Conservation (phyloP, 2,888 invertebrate species). For the Cephus rjabovi region DNA sequence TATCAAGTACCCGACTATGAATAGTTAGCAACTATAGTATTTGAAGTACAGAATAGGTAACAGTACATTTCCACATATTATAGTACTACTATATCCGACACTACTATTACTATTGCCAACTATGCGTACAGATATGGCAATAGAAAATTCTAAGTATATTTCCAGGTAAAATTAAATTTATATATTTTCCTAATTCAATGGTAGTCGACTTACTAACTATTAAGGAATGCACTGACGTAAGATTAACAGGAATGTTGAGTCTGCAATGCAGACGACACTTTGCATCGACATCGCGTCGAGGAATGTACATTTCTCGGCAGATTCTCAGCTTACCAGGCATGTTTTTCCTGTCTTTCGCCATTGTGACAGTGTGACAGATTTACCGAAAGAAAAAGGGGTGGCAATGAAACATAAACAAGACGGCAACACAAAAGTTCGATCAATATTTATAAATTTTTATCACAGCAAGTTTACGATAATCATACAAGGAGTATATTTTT, state of each 20-base stretch:
- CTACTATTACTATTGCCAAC: not conserved
- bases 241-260: constrained; percentile 18
- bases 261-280: constrained; percentile 24
- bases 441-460: not conserved
- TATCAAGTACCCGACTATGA: not conserved
- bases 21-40: not conserved
- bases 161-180: not conserved
- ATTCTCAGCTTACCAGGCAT: constrained; percentile 27
- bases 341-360: not conserved
- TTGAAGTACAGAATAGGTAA: not conserved
- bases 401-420: not conserved
- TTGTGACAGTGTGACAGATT: not conserved
- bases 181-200: not conserved
- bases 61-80: not conserved
- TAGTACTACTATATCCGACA: not conserved
- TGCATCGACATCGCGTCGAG: constrained; percentile 38
- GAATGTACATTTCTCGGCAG: constrained; percentile 46
- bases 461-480: not conserved
- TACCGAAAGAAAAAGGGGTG: not conserved
- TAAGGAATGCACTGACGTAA: not conserved
- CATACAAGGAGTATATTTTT: not conserved
- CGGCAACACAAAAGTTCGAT: not conserved
- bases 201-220: not conserved
- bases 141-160: not conserved
- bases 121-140: not conserved